phyloP scores from a whole-genome alignment of 1,140 invertebrate genomes.

The Nylanderia fulva region DNA sequence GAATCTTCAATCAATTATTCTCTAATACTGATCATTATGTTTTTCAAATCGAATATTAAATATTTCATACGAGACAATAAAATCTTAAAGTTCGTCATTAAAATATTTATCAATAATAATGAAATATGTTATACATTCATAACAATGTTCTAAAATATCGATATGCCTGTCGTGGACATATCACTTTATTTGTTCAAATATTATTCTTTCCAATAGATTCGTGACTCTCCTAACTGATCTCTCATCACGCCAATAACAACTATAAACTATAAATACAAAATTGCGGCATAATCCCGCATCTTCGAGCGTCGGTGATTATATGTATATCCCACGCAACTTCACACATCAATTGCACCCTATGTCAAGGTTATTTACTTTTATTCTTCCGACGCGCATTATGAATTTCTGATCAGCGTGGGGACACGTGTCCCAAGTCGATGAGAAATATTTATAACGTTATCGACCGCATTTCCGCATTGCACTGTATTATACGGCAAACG shows the following conservation, averaged over 20 bases:
- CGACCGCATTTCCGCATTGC: slow-evolving; percentile 50
- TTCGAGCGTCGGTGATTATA: slow-evolving; percentile 51
- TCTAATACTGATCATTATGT: background rate
- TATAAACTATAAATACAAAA: slow-evolving; percentile 60
- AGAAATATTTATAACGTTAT: slow-evolving; percentile 60
- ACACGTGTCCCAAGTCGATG: slow-evolving; percentile 56
- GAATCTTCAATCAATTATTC: background rate
- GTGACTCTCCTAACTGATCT: slow-evolving; percentile 22
- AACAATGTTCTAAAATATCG: slow-evolving; percentile 2
- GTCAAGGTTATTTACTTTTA: slow-evolving; percentile 62
- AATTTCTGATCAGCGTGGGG: slow-evolving; percentile 59
- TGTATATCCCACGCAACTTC: slow-evolving; percentile 59
- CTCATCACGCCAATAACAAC: slow-evolving; percentile 41
- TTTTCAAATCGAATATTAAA: background rate
- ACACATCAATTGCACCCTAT: slow-evolving; percentile 53
- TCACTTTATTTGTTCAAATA: slow-evolving; percentile 19
- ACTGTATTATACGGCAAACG: background rate
- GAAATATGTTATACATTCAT: background rate
- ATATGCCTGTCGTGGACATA: background rate
- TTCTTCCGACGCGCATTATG: slow-evolving; percentile 58
- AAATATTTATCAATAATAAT: slow-evolving; percentile 4
- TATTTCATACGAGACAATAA: background rate
- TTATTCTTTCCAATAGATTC: slow-evolving; percentile 10
- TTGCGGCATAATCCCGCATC: slow-evolving; percentile 51
- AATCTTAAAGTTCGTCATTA: slow-evolving; percentile 13